Percentiles rank a stretch among this genome's conserved stretches.
Conservation (phyloP, 2,113 vertebrate genomes). For the Telmatochromis brachygnathus region DNA sequence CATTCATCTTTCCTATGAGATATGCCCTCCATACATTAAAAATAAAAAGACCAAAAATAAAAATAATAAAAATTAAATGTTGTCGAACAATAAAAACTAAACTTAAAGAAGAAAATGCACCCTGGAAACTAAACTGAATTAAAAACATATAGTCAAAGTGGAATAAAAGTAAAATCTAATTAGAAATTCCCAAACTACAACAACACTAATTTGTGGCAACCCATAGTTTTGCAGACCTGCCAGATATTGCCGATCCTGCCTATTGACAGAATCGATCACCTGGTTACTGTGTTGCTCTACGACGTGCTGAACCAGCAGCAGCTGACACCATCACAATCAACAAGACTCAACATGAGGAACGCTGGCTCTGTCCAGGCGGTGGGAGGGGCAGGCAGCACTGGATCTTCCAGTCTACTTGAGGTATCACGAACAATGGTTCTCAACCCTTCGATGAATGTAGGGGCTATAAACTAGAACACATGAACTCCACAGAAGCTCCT, state of each 20-base stretch:
- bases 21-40: neutral
- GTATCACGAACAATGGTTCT: neutral
- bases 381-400: neutral
- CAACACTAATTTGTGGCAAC: neutral
- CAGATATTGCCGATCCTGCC: neutral
- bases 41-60: neutral
- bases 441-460: neutral
- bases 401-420: neutral
- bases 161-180: neutral
- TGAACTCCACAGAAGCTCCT: neutral
- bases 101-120: neutral
- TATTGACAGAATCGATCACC: neutral
- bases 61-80: neutral
- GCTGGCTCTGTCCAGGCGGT: neutral
- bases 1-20: neutral
- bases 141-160: neutral
- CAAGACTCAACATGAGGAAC: neutral
- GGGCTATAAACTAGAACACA: neutral
- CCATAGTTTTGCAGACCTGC: neutral
- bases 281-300: neutral
- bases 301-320: neutral
- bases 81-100: neutral
- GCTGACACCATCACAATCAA: neutral
- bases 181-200: neutral
- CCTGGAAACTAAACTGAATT: neutral